These are phyloP conservation scores for Tiliacea aurago DNA, from an alignment of 2,888 invertebrate genomes.

Conservation along the genomic window DNA sequence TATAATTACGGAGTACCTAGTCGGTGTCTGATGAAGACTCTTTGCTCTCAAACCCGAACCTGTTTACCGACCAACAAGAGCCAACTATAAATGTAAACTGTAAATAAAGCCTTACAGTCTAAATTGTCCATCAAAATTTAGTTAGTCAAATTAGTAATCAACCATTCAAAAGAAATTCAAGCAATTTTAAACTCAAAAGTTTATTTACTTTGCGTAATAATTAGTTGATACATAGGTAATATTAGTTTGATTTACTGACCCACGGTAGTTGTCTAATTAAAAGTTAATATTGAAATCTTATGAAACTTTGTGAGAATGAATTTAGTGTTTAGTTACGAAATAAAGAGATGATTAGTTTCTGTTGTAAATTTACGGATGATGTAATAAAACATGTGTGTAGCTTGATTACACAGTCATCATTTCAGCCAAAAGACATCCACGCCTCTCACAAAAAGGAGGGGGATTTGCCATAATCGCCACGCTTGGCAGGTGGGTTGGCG, in stretches of 20 bases:
- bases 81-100: not conserved
- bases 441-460: too few species aligned
- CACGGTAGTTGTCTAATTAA: slow-evolving; percentile 55
- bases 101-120: not conserved
- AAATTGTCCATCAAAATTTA: slow-evolving; percentile 20
- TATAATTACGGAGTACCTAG: not conserved
- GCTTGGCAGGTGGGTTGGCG: too few species aligned
- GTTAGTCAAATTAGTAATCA: not conserved
- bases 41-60: not conserved
- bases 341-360: slow-evolving; percentile 14
- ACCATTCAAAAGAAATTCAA: slow-evolving; percentile 18
- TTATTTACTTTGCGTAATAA: slow-evolving; percentile 43
- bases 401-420: not conserved
- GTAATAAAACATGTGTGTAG: slow-evolving; percentile 13
- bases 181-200: slow-evolving; percentile 15
- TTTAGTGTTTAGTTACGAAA: slow-evolving; percentile 39
- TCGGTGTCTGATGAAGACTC: not conserved
- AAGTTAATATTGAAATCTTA: slow-evolving; percentile 52
- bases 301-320: slow-evolving; percentile 52
- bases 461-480: too few species aligned
- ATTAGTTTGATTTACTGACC: slow-evolving; percentile 50
- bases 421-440: too few species aligned
- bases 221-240: slow-evolving; percentile 21
- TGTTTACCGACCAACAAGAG: not conserved
- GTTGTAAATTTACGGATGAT: not conserved